Evolutionary conservation across 2,113 vertebrate species (phyloP).

Genomic region (Phocoena sinus): DNA sequence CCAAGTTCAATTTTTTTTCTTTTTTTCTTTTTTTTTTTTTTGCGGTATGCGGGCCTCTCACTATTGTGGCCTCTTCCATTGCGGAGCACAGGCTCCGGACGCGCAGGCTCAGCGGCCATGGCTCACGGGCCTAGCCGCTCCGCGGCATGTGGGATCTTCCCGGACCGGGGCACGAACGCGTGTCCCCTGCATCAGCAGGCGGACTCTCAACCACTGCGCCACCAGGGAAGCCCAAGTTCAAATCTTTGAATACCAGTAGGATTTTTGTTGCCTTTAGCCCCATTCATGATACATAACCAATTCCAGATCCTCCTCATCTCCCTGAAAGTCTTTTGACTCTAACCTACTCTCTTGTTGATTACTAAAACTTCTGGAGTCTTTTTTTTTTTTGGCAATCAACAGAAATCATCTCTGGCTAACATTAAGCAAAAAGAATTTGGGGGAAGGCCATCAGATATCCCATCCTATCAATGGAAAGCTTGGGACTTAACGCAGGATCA

Average conservation of each 20-base stretch:
- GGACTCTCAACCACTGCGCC: too few relatives aligned
- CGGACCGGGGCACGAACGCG: too few relatives aligned
- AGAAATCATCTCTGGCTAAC: constrained; percentile 8
- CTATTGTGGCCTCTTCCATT: too few relatives aligned
- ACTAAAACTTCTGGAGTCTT: background rate
- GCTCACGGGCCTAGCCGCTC: too few relatives aligned
- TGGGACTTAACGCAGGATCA: background rate
- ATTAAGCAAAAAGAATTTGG: background rate
- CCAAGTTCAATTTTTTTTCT: background rate
- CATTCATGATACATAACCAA: background rate
- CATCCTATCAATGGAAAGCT: background rate
- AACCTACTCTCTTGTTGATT: background rate
- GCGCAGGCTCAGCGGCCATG: too few relatives aligned
- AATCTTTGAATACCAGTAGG: background rate
- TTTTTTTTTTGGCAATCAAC: background rate
- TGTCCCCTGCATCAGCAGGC: too few relatives aligned
- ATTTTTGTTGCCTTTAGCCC: background rate
- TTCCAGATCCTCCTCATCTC: background rate
- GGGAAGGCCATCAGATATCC: background rate
- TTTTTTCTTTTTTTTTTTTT: too few relatives aligned
- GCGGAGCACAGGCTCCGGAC: too few relatives aligned
- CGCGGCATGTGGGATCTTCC: too few relatives aligned
- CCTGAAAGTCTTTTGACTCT: background rate
- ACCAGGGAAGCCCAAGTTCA: background rate
- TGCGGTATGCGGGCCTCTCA: too few relatives aligned